Conservation (phyloP, 1,140 invertebrate genomes). For the Whitmania pigra region DNA sequence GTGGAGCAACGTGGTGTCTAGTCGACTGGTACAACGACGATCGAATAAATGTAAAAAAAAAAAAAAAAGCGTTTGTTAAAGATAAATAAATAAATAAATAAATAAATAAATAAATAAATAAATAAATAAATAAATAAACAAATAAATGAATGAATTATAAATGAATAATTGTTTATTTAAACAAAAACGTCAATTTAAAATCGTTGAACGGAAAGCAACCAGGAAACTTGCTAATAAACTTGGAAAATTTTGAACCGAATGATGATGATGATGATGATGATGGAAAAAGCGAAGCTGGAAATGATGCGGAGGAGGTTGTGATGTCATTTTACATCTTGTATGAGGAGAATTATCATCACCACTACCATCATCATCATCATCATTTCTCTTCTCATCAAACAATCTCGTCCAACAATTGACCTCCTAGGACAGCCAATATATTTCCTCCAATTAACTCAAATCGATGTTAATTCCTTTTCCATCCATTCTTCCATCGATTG, state of each 20-base stretch:
- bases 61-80: not conserved
- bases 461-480: too few relatives aligned
- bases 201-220: not conserved
- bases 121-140: not conserved
- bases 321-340: not conserved
- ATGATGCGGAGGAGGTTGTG: not conserved
- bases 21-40: too few relatives aligned
- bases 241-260: not conserved
- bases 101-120: constrained; percentile 1
- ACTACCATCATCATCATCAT: not conserved
- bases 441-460: too few relatives aligned
- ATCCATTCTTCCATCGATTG: too few relatives aligned
- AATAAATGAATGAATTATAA: too few relatives aligned
- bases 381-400: not conserved
- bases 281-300: not conserved
- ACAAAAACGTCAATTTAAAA: too few relatives aligned
- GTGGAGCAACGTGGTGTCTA: too few relatives aligned
- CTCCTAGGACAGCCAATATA: too few relatives aligned
- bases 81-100: constrained; percentile 3
- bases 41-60: not conserved
- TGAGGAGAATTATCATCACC: not conserved
- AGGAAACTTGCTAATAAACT: too few relatives aligned
- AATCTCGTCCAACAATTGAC: not conserved
- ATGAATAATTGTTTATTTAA: not conserved
- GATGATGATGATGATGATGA: not conserved